A percentile compares a stretch with the other conserved stretches of the same genome.
These are phyloP conservation scores for Eolophus roseicapilla DNA, from an alignment of 2,113 vertebrate species.

Conservation along the genomic window DNA sequence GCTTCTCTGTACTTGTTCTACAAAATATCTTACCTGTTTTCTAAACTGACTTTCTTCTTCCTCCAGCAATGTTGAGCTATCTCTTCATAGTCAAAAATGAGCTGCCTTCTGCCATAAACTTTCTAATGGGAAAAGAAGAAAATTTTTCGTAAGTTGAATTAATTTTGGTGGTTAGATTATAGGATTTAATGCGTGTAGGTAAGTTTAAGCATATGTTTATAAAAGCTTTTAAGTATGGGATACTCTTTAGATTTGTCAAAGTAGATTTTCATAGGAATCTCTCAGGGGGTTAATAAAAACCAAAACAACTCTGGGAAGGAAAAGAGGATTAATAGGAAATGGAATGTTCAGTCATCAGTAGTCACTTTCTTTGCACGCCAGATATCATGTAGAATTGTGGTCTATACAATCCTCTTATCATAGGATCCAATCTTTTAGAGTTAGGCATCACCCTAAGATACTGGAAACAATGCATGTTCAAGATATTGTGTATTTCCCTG, in stretches of 20 bases:
- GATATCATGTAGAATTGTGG: neutral
- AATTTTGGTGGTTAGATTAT: neutral
- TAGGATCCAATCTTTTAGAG: neutral
- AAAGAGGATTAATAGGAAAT: neutral
- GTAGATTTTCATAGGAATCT: neutral
- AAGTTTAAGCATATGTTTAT: neutral
- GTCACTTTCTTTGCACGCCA: neutral
- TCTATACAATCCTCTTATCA: neutral
- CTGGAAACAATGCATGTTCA: neutral
- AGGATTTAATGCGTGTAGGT: neutral
- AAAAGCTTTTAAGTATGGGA: neutral
- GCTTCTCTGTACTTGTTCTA: neutral
- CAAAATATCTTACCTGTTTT: constrained; percentile 2
- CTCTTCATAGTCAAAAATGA: constrained; percentile 97
- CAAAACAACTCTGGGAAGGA: neutral
- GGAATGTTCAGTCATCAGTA: neutral
- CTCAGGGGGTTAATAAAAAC: neutral
- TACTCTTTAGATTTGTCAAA: neutral
- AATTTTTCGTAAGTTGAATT: constrained; percentile 69
- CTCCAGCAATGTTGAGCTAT: constrained; percentile 94
- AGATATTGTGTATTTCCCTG: neutral
- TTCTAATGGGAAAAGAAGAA: constrained; percentile 75
- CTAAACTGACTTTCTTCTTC: constrained; percentile 55
- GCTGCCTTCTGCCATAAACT: constrained; percentile 91
- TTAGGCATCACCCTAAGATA: neutral